Evolutionary conservation across 2,113 vertebrate genomes (phyloP), one percentile per base, ranked within the genome.

Genomic region (Leucopsar rothschildi): DNA sequence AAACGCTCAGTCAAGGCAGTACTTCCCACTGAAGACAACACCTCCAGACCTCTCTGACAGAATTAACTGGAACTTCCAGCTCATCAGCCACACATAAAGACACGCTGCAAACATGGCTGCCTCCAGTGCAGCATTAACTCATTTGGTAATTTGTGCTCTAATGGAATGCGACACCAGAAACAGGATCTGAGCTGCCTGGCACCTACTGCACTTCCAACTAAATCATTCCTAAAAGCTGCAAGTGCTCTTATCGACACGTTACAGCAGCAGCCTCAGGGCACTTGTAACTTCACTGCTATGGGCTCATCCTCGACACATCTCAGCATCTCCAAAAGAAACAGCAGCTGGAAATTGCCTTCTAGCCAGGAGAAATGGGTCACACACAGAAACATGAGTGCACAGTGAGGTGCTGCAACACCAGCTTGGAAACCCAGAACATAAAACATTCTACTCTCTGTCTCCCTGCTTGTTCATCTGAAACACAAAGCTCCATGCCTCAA

Each of bases 11-110:
- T 2, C 19, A 35, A 88, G 47, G 50, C 68, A 90, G 59, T 2
- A 33, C 15, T 73, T 50, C 25, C 16, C 8, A 7, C 65, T 35
- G 53, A 64, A 82, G 83, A 37, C 69, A 55, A 18, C 0, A 37
- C 37, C 28, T 75, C 86, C 89, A 79, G 77, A 39, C 57, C 49
- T 23, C 86, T 71, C 61, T 40, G 73, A 65, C 86, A 82, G 45
- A 1, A n/a, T 93, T 95, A 96, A 95, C 84, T 79, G 75, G 73
- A 85, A 55, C 86, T 93, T 95, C 88, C 82, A 86, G 88, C 50
- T 92, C 82, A 92, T 42, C 88, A 90, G 64, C 35, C 50, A 57
- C 33, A 84, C 61, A 82, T 5, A 93, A 92, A 93, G 91, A 33
- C 45, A 13, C 0, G 16, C 57, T 84, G 91, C 64, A 82, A 89